Evolutionary conservation across 2,888 invertebrate species (phyloP).

Genomic region (Pristionchus entomophagus): DNA sequence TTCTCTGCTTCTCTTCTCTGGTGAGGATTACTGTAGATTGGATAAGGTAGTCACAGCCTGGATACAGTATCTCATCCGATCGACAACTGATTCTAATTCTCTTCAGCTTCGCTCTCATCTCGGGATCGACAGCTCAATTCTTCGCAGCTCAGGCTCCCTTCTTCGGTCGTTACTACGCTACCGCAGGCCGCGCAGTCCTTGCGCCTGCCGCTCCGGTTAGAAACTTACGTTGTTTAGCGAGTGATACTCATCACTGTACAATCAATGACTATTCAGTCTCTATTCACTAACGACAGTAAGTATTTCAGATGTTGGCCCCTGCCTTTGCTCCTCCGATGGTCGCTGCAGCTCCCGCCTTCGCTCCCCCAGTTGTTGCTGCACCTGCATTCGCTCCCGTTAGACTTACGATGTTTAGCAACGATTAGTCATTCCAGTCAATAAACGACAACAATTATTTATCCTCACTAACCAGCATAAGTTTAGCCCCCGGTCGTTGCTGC

Average conservation of each 20-base stretch:
- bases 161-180: conserved; percentile 38
- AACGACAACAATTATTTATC: neutral
- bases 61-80: neutral
- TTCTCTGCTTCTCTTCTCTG: conserved; percentile 42
- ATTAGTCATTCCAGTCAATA: neutral
- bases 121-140: conserved; percentile 28
- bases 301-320: neutral
- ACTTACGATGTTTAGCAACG: neutral
- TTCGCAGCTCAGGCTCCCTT: conserved; percentile 35
- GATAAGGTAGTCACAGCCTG: neutral
- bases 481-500: neutral
- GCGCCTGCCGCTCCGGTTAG: conserved; percentile 36
- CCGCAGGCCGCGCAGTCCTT: conserved; percentile 37
- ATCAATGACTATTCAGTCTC: neutral
- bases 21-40: conserved; percentile 23
- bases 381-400: neutral
- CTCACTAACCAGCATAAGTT: neutral
- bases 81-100: neutral
- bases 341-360: conserved; percentile 25
- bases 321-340: neutral
- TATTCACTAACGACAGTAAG: neutral
- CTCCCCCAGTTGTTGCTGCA: conserved; percentile 30
- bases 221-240: neutral
- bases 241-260: neutral
- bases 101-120: conserved; percentile 37